phyloP scores from a whole-genome alignment of 1,140 invertebrate genomes.

The Cyphomyrmex costatus region DNA sequence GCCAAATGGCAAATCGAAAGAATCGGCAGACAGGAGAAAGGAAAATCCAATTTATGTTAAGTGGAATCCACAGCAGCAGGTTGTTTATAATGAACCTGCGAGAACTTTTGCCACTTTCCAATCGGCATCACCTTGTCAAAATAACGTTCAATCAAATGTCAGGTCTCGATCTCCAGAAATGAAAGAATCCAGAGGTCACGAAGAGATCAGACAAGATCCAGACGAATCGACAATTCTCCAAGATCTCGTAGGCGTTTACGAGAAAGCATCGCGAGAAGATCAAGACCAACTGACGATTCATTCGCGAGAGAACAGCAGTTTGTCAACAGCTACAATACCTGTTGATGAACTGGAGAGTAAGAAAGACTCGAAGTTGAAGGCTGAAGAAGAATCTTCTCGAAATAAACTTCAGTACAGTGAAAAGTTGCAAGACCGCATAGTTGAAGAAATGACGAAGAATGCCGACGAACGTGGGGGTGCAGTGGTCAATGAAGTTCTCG shows the following conservation, averaged over 20 bases:
- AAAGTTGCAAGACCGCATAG: neutral
- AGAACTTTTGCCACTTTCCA: conserved; percentile 68
- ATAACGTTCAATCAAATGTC: neutral
- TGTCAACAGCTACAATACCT: conserved; percentile 68
- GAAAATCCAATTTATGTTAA: conserved; percentile 20
- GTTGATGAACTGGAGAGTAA: conserved; percentile 69
- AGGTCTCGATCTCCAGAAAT: conserved; percentile 4
- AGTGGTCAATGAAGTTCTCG: conserved; percentile 79
- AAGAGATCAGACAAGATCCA: conserved; percentile 13
- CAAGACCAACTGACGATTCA: conserved; percentile 47
- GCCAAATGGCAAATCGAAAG: conserved; percentile 67
- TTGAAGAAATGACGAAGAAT: conserved; percentile 36
- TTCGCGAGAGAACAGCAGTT: conserved; percentile 67
- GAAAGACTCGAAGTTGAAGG: conserved; percentile 52
- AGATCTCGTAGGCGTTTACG: conserved; percentile 34
- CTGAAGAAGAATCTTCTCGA: conserved; percentile 8
- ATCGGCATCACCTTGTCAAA: conserved; percentile 7
- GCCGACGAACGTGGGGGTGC: conserved; percentile 51
- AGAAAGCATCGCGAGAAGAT: conserved; percentile 13
- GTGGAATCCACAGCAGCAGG: conserved; percentile 49
- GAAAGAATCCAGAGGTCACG: conserved; percentile 7
- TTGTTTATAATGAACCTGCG: conserved; percentile 35
- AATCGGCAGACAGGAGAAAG: conserved; percentile 23
- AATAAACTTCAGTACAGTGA: conserved; percentile 4
- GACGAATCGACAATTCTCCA: conserved; percentile 53